Base-by-base conservation (phyloP, 2,113 vertebrate genomes). In the Ascaphus truei region DNA sequence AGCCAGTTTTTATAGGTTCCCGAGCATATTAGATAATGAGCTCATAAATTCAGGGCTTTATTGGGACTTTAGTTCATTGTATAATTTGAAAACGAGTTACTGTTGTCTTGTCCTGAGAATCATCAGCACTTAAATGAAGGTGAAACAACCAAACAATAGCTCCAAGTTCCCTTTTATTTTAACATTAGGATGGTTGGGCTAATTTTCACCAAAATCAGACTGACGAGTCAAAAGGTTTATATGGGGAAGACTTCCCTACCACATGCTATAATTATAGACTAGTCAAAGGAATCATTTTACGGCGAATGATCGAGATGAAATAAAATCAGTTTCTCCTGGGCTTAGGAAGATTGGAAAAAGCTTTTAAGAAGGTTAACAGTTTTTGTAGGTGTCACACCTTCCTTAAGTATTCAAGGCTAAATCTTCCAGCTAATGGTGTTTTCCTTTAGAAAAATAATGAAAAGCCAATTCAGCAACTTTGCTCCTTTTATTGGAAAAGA, bases 211-310 rank as follows among this genome's bases (percentile, higher is more conserved):
- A 20, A 50, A 47, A 23, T 68, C 23, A 41, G 23, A 31, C 7
- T 2, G 39, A 29, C 27, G 23, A 52, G 67, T 52, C 56, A 71
- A 60, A 71, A 51, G 36, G 39, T 51, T 71, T 71, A 51, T 16
- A 11, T 30, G n/a, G 10, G 56, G 41, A 51, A 39, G 16, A 41
- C 31, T 16, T 61, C 39, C 23, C 47, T 61, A 71, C 56, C 47
- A 20, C 43, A 61, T 16, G 5, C 56, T 61, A 61, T 71, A 71
- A 71, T 71, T 71, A 61, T 60, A 71, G 43, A 25, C 56, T 12
- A 60, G 47, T 71, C 67, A 71, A 61, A 52, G 57, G 67, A 61
- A 71, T 61, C 67, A 71, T 61, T 71, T 71, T 71, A 71, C 67
- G 51, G 45, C 52, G 57, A 71, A 60, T 39, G 52, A 59, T 45